These are phyloP conservation scores for Torymus auratus DNA, from an alignment of 2,888 invertebrate genomes.

Conservation along the genomic window DNA sequence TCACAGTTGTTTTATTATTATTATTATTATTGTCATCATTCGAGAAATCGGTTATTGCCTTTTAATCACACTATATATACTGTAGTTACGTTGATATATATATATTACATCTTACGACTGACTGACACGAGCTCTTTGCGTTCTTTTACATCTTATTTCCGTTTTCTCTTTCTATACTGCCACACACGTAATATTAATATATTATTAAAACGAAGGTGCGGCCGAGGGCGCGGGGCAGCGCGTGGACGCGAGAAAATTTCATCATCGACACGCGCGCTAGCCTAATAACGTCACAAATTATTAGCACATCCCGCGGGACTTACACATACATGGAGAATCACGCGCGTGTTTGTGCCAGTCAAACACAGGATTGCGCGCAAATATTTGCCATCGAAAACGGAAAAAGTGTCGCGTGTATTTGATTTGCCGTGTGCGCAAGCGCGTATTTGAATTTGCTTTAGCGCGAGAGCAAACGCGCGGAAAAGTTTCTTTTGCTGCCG, in stretches of 20 bases:
- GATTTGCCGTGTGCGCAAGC: background rate
- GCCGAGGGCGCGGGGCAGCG: too few relatives aligned
- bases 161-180: conserved; percentile 1
- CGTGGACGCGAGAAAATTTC: too few relatives aligned
- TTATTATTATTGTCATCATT: too few relatives aligned
- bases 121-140: conserved; percentile 11
- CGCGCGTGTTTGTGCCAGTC: background rate
- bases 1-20: too few relatives aligned
- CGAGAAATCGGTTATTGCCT: too few relatives aligned
- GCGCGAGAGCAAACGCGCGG: too few relatives aligned
- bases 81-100: too few relatives aligned
- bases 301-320: background rate
- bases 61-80: too few relatives aligned
- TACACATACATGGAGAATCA: background rate
- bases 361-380: conserved; percentile 2
- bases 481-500: background rate
- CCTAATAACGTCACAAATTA: too few relatives aligned
- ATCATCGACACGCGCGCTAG: too few relatives aligned
- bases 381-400: conserved; percentile 17
- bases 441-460: conserved; percentile 23
- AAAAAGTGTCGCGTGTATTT: conserved; percentile 4
- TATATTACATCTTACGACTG: too few relatives aligned
- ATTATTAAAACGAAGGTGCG: background rate
- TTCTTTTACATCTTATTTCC: conserved; percentile 8
- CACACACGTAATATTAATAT: conserved; percentile 11